A percentile compares a stretch with the other conserved stretches of the same genome.
These are phyloP conservation scores for Seira sanloemensis DNA, from an alignment of 2,888 invertebrate genomes.

Conservation along the genomic window DNA sequence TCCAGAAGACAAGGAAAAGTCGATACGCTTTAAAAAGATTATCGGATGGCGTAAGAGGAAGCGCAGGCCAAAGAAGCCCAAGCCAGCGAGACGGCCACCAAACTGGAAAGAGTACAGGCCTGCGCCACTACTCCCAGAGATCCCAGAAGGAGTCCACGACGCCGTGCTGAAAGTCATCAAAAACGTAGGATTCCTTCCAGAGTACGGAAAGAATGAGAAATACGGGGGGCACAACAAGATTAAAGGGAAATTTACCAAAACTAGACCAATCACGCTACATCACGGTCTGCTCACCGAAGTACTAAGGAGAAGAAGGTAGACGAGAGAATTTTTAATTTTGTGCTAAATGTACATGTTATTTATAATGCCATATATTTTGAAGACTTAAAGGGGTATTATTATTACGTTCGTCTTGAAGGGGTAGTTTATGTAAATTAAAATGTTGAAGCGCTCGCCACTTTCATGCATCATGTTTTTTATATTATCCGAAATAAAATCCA, in stretches of 20 bases:
- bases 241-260: constrained; percentile 55
- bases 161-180: constrained; percentile 39
- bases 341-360: too few relatives aligned
- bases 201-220: constrained; percentile 54
- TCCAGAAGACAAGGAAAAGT: constrained; percentile 37
- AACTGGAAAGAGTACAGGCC: constrained; percentile 46
- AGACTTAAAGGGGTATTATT: background rate
- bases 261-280: constrained; percentile 62
- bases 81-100: constrained; percentile 42
- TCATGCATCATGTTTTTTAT: too few relatives aligned
- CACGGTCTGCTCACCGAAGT: constrained; percentile 63
- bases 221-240: constrained; percentile 55
- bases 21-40: background rate
- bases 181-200: constrained; percentile 54
- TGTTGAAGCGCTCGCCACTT: too few relatives aligned
- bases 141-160: constrained; percentile 26
- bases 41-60: constrained; percentile 31
- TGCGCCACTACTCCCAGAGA: constrained; percentile 47
- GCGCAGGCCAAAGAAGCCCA: constrained; percentile 24
- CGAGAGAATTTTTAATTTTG: too few relatives aligned
- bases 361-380: background rate
- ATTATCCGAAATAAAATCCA: too few relatives aligned
- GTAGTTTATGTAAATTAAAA: too few relatives aligned
- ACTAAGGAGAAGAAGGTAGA: constrained; percentile 43
- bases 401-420: background rate